A percentile compares a stretch with the other conserved stretches of the same genome.
Evolutionary conservation across 2,113 vertebrate species (phyloP).

Genomic region (Bambusicola thoracicus): DNA sequence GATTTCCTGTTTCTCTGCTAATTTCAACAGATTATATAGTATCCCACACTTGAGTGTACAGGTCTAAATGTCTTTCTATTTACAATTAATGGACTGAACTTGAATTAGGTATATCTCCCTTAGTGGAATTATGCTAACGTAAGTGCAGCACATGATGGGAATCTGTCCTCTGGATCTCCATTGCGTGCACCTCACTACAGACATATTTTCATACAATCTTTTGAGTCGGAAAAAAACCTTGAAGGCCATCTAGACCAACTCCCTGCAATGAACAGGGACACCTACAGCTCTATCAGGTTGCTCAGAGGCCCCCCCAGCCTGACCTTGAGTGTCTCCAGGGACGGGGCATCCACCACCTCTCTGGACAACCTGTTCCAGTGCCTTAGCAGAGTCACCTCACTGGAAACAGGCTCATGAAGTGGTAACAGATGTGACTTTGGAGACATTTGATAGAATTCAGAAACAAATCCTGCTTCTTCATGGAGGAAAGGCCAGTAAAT

Average conservation of each 20-base stretch:
- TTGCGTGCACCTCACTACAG: neutral
- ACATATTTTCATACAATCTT: neutral
- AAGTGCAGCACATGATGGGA: neutral
- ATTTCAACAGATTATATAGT: neutral
- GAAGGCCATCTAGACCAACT: no score
- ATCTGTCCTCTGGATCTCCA: neutral
- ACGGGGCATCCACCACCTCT: no score
- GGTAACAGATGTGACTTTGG: constrained; percentile 2
- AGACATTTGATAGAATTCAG: neutral
- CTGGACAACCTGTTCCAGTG: no score
- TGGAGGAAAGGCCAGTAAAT: neutral
- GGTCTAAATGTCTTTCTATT: neutral
- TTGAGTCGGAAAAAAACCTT: no score
- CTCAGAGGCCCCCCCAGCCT: no score
- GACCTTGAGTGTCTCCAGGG: no score
- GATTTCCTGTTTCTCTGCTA: neutral
- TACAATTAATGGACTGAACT: neutral
- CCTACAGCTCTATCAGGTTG: no score
- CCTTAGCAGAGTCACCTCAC: neutral
- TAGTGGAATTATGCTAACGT: neutral
- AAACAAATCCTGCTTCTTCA: constrained; percentile 5
- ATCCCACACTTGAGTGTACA: neutral
- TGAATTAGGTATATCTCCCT: neutral
- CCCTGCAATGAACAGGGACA: no score
- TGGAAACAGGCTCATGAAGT: neutral